Base-by-base conservation (phyloP, 2,113 vertebrate genomes). In the Ursus arctos region DNA sequence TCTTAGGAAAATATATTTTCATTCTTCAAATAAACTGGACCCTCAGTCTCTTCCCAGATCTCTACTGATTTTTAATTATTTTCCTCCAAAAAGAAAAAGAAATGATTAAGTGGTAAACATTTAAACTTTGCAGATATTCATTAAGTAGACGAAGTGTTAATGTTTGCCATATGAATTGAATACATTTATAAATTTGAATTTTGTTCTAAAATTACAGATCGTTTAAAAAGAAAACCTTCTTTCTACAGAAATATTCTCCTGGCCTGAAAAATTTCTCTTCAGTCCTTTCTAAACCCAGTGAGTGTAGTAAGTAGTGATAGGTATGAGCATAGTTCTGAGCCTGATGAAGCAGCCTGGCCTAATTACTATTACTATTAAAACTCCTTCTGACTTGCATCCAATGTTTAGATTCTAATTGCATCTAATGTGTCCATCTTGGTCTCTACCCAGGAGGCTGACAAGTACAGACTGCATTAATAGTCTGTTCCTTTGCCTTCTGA, bases 121-220 rank as follows among this genome's bases (percentile, higher is more conserved):
- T 55, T 74, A 26, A 84, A 76, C 15, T 59, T 93, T 83, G 36
- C 26, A 74, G 57, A 40, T 93, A 90, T 55, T 84, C 36, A 31
- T 18, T 59, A 47, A 57, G n/a, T 71, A 80, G 87, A 82, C 19
- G 43, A 96, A 74, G 31, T 57, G 22, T 33, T 82, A 67, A 76
- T 57, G 13, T 93, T 88, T 82, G 55, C 22, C 49, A 69, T 77
- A 33, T 69, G 59, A 76, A 26, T 76, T 77, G 61, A 88, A 49
- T 93, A 19, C 26, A 43, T 88, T 84, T 83, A 59, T 89, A 89
- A 93, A 77, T 82, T 49, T 57, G 21, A 93, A 31, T 88, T 63
- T 47, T 83, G 36, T 82, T 77, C 36, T 77, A 77, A 77, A 67
- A 59, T 69, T 77, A 40, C 49, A 89, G 4, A 1, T 79, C 16